Conservation (phyloP, 1,140 invertebrate genomes). For the Parasteatoda tepidariorum region DNA sequence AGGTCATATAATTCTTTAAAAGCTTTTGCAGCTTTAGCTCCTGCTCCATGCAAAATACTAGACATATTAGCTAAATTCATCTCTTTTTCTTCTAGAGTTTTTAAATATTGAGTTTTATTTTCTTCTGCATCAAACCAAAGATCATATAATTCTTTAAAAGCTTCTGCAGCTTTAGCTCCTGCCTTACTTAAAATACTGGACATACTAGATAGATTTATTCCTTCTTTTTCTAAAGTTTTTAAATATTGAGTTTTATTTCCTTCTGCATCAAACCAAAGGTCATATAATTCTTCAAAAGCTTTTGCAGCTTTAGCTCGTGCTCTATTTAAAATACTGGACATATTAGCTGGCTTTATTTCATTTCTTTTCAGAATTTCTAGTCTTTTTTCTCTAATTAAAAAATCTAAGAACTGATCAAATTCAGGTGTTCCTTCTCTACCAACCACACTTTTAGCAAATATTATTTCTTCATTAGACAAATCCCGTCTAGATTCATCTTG, state of each 20-base stretch:
- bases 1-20: conserved; percentile 12
- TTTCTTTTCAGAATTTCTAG: conserved; percentile 21
- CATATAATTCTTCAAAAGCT: conserved; percentile 38
- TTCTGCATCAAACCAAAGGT: conserved; percentile 16
- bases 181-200: not conserved
- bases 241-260: conserved; percentile 26
- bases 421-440: conserved; percentile 11
- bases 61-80: conserved; percentile 2
- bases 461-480: conserved; percentile 28
- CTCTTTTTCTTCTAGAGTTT: not conserved
- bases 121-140: conserved; percentile 14
- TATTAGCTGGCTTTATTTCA: not conserved
- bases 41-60: conserved; percentile 1
- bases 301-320: not conserved
- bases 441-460: conserved; percentile 34
- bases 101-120: conserved; percentile 37
- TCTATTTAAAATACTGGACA: not conserved
- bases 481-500: no score
- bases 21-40: conserved; percentile 5
- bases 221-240: not conserved
- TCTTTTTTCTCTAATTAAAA: not conserved
- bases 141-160: conserved; percentile 34
- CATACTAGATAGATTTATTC: not conserved
- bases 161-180: not conserved
- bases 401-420: conserved; percentile 36